Evolutionary conservation across 2,888 invertebrate species (phyloP), one percentile per base, ranked within the genome.

Genomic region (Thymelicus acteon): DNA sequence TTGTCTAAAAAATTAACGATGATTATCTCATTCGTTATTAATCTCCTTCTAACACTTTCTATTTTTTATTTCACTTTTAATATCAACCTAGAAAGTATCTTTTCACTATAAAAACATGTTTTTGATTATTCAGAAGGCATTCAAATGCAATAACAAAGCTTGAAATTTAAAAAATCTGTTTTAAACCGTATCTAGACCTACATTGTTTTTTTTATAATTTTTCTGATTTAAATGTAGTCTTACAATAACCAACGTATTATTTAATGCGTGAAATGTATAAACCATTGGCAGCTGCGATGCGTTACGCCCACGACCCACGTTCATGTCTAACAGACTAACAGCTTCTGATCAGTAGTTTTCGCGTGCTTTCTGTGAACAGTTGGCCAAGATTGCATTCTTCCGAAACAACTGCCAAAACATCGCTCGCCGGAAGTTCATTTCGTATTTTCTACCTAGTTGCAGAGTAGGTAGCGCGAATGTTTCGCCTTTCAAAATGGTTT

Each of bases 281-380:
- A 54, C 63, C 58, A 64, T 12, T 37, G 63, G 13, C 60, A 64
- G 39, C 60, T 70, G 63, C 44, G 48, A 40, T 49, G 49, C 58
- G 39, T 57, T 58, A 58, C 64, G 60, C 70, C 70, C 70, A 71
- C 71, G 60, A 37, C 19, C 48, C 19, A 1, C 31, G 31, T 31
- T 31, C 31, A 31, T 0, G 52, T 39, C 10, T 52, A 62, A 19
- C 24, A 40, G 40, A 54, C 60, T 70, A 31, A 31, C 64, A 79
- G 79, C 78, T 79, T 72, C 67, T 66, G 74, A 78, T 75, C 81
- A 87, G 88, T 90, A 78, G 78, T 83, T 87, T 85, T 86, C 83
- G 85, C 83, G 88, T 86, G 85, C 85, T 88, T 91, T 90, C 86
- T 85, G 83, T 80, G 83, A 80, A 75, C 86, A 81, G 86, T 85